These are phyloP conservation scores for Siphamia tubifer DNA, from an alignment of 2,113 vertebrate genomes.

Conservation along the genomic window DNA sequence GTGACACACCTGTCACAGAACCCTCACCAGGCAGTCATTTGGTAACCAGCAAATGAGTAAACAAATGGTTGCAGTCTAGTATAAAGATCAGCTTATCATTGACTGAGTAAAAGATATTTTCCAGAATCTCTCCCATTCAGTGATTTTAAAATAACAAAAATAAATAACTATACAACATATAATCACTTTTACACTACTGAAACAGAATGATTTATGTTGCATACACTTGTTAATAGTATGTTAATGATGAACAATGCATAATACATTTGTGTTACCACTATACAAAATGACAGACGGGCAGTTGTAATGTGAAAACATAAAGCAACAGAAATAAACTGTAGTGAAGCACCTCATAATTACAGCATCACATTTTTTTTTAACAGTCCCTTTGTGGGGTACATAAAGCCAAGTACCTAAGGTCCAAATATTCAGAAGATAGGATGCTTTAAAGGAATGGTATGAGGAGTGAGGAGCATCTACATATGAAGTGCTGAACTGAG, in stretches of 20 bases:
- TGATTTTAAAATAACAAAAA: conserved; percentile 64
- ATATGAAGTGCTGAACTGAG: conserved; percentile 52
- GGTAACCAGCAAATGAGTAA: conserved; percentile 70
- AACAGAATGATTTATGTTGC: conserved; percentile 73
- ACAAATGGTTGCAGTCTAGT: conserved; percentile 65
- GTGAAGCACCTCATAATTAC: conserved; percentile 30
- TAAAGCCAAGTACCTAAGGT: conserved; percentile 46
- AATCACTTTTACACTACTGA: conserved; percentile 69
- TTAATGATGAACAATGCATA: conserved; percentile 74
- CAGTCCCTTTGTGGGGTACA: conserved; percentile 35
- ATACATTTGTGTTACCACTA: conserved; percentile 74
- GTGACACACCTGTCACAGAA: conserved; percentile 62
- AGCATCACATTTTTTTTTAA: conserved; percentile 26
- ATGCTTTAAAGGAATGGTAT: conserved; percentile 21
- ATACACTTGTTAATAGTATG: conserved; percentile 80
- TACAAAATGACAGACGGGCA: conserved; percentile 58
- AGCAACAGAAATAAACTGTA: conserved; percentile 8
- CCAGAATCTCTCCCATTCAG: conserved; percentile 79
- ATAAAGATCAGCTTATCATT: conserved; percentile 71
- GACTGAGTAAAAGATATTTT: conserved; percentile 72
- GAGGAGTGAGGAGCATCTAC: conserved; percentile 5
- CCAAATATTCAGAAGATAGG: conserved; percentile 10
- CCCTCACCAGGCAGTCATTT: conserved; percentile 61
- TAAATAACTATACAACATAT: conserved; percentile 81
- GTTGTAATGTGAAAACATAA: conserved; percentile 17